Evolutionary conservation across 2,113 vertebrate genomes (phyloP).

Genomic region (Zootoca vivipara): DNA sequence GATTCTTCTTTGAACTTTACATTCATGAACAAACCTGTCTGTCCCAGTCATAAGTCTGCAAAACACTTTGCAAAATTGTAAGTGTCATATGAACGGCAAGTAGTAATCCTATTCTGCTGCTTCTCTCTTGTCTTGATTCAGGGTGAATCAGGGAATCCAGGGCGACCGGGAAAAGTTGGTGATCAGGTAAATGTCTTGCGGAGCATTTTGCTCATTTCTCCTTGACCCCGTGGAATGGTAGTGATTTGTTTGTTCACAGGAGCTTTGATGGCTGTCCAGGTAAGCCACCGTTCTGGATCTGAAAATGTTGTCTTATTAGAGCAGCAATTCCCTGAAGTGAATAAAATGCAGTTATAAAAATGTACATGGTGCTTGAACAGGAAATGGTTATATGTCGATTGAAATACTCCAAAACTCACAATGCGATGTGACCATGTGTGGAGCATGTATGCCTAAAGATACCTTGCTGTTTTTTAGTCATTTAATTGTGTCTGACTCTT

Average conservation of each 20-base stretch:
- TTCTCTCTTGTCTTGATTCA: conserved; percentile 64
- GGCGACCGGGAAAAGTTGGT: conserved; percentile 86
- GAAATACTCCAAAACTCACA: not conserved
- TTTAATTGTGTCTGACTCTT: too few relatives aligned
- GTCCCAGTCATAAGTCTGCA: too few relatives aligned
- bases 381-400: not conserved
- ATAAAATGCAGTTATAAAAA: too few relatives aligned
- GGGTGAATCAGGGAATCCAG: conserved; percentile 89
- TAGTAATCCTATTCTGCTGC: not conserved
- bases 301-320: not conserved
- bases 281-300: not conserved
- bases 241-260: not conserved
- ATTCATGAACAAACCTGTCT: not conserved
- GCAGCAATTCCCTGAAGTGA: too few relatives aligned
- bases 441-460: too few relatives aligned
- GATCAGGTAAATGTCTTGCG: conserved; percentile 82
- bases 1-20: not conserved
- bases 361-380: not conserved
- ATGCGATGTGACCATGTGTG: not conserved
- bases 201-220: conserved; percentile 22
- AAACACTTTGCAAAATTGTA: not conserved
- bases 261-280: not conserved
- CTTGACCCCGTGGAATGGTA: not conserved
- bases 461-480: too few relatives aligned
- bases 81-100: not conserved